Evolutionary conservation across 92 coral and sea anemone genomes (phyloP), one percentile per base, ranked within the genome.

Genomic region (Epizoanthus illoricatus): DNA sequence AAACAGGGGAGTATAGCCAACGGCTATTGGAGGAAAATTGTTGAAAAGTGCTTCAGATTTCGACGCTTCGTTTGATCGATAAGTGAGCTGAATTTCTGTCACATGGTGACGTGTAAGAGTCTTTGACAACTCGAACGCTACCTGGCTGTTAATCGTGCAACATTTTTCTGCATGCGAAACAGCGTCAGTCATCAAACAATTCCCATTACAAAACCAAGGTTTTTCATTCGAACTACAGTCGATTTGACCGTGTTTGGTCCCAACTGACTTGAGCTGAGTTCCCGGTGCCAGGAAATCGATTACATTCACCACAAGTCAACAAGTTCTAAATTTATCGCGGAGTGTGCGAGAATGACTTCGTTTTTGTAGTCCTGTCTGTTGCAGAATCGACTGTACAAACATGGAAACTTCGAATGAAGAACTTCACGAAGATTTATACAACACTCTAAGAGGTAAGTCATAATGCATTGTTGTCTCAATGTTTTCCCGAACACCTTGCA

Each of bases 371-470:
- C 72, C 72, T 11, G 72, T 68, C 72, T 68, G 72, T 68, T 39
- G 23, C n/a, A 36, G 45, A 68, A 19, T 68, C 42, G 72, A 68
- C 72, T 4, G 17, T 8, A 11, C 0, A 4, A 68, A 24, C 72
- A 68, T 68, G 72, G 72, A 68, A 68, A 68, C 72, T 19, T 68
- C 72, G 9, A 68, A 68, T 68, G 72, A 68, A 39, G 72, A 68
- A 68, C 72, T 68, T 15, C 72, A 68, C 49, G 47, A 68, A 68
- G 72, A 68, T 39, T 68, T 68, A 39, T 68, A 68, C 13, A 68
- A 68, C 13, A 68, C 72, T 68, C 13, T 68, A 68, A 39, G 72
- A 68, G 72, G 72, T 68, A 16, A 68, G 72, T 68, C 42, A 5
- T 28, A 65, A 65, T 23, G 70, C 16, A 23, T 65, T 65, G 9